Evolutionary conservation across 2,113 vertebrate genomes (phyloP).

Genomic region (Pseudorasbora parva): DNA sequence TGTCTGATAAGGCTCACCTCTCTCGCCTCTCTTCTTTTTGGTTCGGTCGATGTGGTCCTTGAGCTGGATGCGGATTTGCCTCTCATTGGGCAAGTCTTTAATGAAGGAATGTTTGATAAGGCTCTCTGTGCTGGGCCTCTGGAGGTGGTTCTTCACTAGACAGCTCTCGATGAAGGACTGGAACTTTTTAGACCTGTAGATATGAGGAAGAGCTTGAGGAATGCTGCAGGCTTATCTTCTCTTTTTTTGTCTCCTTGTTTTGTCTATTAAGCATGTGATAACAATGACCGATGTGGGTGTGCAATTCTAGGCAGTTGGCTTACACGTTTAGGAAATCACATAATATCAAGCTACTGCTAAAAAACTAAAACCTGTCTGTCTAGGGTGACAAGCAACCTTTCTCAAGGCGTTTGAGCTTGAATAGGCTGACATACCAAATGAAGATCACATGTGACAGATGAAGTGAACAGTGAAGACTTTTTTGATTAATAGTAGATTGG

Average conservation of each 20-base stretch:
- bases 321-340: background rate
- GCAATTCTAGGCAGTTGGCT: background rate
- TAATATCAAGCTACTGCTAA: background rate
- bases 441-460: background rate
- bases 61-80: constrained; percentile 95
- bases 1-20: constrained; percentile 77
- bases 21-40: constrained; percentile 94
- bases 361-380: background rate
- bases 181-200: constrained; percentile 94
- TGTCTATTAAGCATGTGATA: background rate
- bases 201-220: background rate
- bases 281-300: background rate
- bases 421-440: background rate
- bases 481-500: constrained; percentile 26
- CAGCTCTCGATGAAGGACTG: constrained; percentile 95
- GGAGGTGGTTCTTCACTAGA: constrained; percentile 90
- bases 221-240: background rate
- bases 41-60: constrained; percentile 98
- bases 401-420: background rate
- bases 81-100: constrained; percentile 89
- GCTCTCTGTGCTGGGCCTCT: constrained; percentile 90
- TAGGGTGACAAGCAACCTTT: background rate
- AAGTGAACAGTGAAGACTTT: background rate
- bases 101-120: constrained; percentile 94
- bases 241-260: background rate